Conservation (phyloP, 1,140 invertebrate species). For the Zaprionus kolodkinae region DNA sequence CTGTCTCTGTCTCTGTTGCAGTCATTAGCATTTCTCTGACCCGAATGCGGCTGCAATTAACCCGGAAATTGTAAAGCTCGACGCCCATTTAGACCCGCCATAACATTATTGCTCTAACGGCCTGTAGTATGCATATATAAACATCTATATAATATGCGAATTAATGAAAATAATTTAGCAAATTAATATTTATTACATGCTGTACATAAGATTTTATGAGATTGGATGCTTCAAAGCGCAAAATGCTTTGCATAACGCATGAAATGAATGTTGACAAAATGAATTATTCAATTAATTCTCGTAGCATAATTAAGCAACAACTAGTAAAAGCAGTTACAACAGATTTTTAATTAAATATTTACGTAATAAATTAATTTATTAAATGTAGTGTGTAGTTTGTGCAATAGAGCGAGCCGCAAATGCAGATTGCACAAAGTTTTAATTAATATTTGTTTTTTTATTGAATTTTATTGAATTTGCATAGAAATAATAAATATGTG, state of each 20-base stretch:
- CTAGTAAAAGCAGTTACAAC: not conserved
- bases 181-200: constrained; percentile 65
- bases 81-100: constrained; percentile 38
- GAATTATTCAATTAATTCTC: constrained; percentile 35
- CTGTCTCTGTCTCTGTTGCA: constrained; percentile 13
- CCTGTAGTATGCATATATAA: constrained; percentile 14
- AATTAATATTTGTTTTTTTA: not conserved
- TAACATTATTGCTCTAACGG: constrained; percentile 66
- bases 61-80: constrained; percentile 44
- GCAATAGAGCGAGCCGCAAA: not conserved
- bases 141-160: constrained; percentile 39
- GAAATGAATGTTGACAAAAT: constrained; percentile 40
- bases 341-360: constrained; percentile 28
- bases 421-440: constrained; percentile 1
- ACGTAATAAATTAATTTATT: constrained; percentile 29
- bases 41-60: constrained; percentile 39
- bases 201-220: not conserved
- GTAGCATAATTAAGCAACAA: not conserved
- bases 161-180: constrained; percentile 72
- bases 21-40: constrained; percentile 53
- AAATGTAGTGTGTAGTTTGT: not conserved
- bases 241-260: constrained; percentile 21
- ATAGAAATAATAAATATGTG: not conserved
- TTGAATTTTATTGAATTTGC: not conserved
- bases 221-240: constrained; percentile 5